Evolutionary conservation across 2,113 vertebrate species (phyloP).

Genomic region (Microtus montanus): DNA sequence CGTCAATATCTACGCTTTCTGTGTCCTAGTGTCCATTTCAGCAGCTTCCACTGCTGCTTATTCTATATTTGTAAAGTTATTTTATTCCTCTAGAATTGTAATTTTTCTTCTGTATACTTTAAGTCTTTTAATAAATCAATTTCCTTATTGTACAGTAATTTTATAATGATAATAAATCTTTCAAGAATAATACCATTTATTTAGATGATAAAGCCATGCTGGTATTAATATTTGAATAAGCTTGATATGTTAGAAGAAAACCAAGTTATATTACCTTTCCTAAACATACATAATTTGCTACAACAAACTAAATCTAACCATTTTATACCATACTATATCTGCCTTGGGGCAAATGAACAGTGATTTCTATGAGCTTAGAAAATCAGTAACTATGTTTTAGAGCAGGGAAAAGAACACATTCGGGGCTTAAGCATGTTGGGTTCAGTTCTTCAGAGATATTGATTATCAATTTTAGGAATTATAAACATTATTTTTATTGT

Average conservation of each 20-base stretch:
- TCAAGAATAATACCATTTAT: neutral
- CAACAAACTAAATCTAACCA: neutral
- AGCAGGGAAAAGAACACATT: neutral
- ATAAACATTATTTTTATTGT: neutral
- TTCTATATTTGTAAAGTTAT: neutral
- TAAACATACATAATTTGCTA: neutral
- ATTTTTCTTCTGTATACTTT: neutral
- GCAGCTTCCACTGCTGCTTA: neutral
- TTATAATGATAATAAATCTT: neutral
- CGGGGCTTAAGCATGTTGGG: neutral
- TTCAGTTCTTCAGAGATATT: neutral
- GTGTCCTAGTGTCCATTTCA: neutral
- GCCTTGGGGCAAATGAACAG: neutral
- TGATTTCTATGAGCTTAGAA: neutral
- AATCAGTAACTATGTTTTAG: neutral
- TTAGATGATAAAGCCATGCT: neutral
- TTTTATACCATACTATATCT: neutral
- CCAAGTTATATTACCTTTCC: neutral
- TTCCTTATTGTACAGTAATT: neutral
- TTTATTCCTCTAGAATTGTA: neutral
- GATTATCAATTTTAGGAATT: neutral
- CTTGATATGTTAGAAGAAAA: neutral
- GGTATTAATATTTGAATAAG: neutral
- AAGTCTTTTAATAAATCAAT: neutral
- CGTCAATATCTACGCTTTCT: neutral